Base-by-base conservation (phyloP, 2,888 invertebrate genomes). In the Parnassius glacialis region DNA sequence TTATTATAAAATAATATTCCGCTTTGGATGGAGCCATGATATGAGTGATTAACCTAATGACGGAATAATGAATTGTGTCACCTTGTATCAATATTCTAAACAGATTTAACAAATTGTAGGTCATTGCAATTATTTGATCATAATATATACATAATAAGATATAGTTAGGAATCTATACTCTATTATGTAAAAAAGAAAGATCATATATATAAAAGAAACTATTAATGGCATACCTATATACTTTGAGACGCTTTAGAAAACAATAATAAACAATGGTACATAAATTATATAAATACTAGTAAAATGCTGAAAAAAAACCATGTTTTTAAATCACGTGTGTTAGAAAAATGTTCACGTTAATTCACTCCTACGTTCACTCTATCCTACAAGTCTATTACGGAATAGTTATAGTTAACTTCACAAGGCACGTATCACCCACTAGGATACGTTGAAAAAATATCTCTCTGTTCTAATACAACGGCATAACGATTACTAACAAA, bases 381-480 rank as follows among this genome's bases (percentile, higher is more conserved):
- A 59, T 56, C 43, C 56, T 59, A 63, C 34, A 47, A 55, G 52
- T 63, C 34, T 57, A 2, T 54, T 52, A 53, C n/a, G 16, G 43
- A 64, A 56, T 47, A 9, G 42, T 25, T 61, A 66, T 65, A 70
- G 62, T 68, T 64, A 64, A 76, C 71, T 77, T 83, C 80, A 79
- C 85, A 87, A 89, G 85, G 88, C 87, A 88, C 85, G 86, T 83
- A 87, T 83, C 88, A 66, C 79, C 74, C 73, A 74, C 78, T 80
- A 81, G 75, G 87, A 87, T 87, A 88, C 89, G 88, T 70, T 87
- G 86, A 78, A 87, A 89, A 88, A 87, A 89, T 87, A 87, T 84
- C 79, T 76, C 79, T 87, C 85, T 85, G 76, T 80, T 76, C 60
- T 60, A n/a, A 60, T 61, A 78, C 71, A 75, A 80, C 52, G 45